A percentile compares a stretch with the other conserved stretches of the same genome.
Evolutionary conservation across 2,888 invertebrate species (phyloP).

Genomic region (Latrodectus elegans): DNA sequence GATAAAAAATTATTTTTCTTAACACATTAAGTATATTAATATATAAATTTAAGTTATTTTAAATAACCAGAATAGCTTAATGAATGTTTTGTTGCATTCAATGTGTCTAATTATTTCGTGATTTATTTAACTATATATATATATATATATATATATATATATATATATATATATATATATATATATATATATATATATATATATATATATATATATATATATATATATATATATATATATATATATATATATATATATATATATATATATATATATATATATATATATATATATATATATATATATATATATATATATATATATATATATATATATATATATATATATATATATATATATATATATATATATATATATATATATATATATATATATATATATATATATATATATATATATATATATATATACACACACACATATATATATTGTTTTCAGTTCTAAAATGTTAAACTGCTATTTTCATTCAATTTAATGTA

Average conservation of each 20-base stretch:
- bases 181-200: not conserved
- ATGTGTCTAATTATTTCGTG: not conserved
- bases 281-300: constrained; percentile 4
- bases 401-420: not conserved
- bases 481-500: no score
- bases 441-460: not conserved
- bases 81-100: no score
- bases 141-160: not conserved
- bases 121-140: no score
- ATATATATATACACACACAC: not conserved
- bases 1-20: no score
- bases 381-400: not conserved
- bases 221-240: not conserved
- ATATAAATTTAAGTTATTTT: no score
- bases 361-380: not conserved
- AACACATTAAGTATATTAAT: no score
- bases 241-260: not conserved
- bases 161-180: not conserved
- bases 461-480: no score
- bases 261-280: not conserved
- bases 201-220: no score
- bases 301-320: not conserved
- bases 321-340: not conserved
- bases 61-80: no score
- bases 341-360: not conserved